Base-by-base conservation (phyloP, 2,888 invertebrate genomes). In the Chalcosyrphus nemorum region DNA sequence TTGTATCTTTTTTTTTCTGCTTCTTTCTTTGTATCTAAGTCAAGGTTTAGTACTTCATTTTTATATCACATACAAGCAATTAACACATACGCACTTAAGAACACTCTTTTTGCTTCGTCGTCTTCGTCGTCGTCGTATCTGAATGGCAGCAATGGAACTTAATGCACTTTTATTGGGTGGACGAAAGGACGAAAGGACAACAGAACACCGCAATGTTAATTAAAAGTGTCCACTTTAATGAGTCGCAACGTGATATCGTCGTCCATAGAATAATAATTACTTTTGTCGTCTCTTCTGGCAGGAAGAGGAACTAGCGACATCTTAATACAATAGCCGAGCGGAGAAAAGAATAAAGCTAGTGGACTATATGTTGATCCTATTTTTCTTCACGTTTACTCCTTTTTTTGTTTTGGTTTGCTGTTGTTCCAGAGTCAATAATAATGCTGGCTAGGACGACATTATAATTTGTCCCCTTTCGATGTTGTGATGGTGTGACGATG, bases 181-280 rank as follows among this genome's bases (percentile, higher is more conserved):
- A 50, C 52, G 24, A 59, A 29, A 5, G 41, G 29, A 41, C 21
- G n/a, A n/a, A n/a, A n/a, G n/a, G n/a, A 65, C 7, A 32, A 29
- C 21, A 54, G 32, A 24, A 57, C 29, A 80, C 66, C 41, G 66
- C 77, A 84, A 68, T 80, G 84, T 84, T 80, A 84, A 84, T 84
- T 84, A 80, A 84, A 74, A 75, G 74, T 71, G 84, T 70, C 84
- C 84, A 78, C 74, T 75, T 84, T 74, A 84, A 84, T 80, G 74
- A 80, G 47, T 80, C 63, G 80, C 68, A 84, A 74, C 65, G 63
- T 70, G 74, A 63, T 80, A 65, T 52, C 50, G 70, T 80, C 59
- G 75, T 65, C 63, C 57, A 65, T 32, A 45, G 80, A 80, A 84
- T 84, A 80, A 75, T 80, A 84, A 80, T 78, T 80, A 65, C 43